A percentile compares a stretch with the other conserved stretches of the same genome.
These are phyloP conservation scores for Theocolax elegans DNA, from an alignment of 1,140 invertebrate genomes.

Conservation along the genomic window DNA sequence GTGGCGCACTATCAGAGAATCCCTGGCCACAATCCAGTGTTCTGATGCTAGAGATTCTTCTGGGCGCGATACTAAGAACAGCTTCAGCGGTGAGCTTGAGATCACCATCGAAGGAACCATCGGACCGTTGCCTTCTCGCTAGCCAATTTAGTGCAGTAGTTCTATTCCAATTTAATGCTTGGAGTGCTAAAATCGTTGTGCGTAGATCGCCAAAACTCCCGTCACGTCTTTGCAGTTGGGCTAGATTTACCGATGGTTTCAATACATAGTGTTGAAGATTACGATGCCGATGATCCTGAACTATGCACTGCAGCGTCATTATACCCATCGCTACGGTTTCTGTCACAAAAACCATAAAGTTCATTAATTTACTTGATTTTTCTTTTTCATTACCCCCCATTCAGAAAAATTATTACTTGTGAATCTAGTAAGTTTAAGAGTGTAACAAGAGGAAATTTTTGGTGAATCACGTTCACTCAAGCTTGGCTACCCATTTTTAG, in stretches of 20 bases:
- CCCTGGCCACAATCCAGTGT: constrained; percentile 75
- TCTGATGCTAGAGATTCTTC: constrained; percentile 75
- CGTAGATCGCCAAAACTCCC: constrained; percentile 86
- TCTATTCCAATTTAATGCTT: constrained; percentile 83
- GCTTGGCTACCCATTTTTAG: no score
- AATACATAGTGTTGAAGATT: constrained; percentile 82
- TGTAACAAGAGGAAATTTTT: no score
- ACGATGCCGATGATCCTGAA: constrained; percentile 83
- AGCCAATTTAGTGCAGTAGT: constrained; percentile 80
- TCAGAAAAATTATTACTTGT: no score
- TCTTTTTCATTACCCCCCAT: no score
- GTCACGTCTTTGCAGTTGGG: constrained; percentile 79
- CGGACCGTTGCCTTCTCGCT: constrained; percentile 75
- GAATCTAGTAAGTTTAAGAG: no score
- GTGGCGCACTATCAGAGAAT: constrained; percentile 55
- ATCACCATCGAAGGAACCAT: constrained; percentile 81
- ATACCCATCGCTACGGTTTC: constrained; percentile 88
- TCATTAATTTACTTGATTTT: no score
- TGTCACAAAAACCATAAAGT: no score
- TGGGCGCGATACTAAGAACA: constrained; percentile 76
- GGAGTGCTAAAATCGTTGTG: constrained; percentile 82
- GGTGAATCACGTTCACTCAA: no score
- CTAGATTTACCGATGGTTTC: constrained; percentile 78
- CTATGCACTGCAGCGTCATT: constrained; percentile 83
- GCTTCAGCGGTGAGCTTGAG: constrained; percentile 80